Evolutionary conservation across 2,113 vertebrate species (phyloP).

Genomic region (Irena cyanogastra): DNA sequence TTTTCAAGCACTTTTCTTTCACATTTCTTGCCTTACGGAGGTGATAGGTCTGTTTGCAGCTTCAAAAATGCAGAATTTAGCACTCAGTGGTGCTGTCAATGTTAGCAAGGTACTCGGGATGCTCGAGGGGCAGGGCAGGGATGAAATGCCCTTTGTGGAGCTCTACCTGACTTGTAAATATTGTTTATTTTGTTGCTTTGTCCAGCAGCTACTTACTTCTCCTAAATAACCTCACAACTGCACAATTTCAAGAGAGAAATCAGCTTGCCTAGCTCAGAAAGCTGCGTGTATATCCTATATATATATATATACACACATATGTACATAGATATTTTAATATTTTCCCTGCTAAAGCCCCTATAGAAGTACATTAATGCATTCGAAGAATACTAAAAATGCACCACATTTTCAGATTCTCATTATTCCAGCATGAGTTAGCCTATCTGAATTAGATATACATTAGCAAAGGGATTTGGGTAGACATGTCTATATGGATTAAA

Average conservation of each 20-base stretch:
- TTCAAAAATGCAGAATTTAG: background rate
- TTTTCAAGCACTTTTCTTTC: background rate
- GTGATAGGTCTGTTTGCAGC: background rate
- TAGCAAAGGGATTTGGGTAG: slow-evolving; percentile 58
- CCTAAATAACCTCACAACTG: background rate
- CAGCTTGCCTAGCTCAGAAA: background rate
- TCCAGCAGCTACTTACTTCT: background rate
- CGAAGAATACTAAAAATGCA: slow-evolving; percentile 43
- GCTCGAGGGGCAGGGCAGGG: background rate
- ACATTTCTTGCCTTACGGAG: background rate
- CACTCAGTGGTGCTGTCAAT: background rate
- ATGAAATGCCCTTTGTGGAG: background rate
- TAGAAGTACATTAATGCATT: background rate
- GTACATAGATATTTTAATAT: background rate
- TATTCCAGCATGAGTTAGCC: slow-evolving; percentile 47
- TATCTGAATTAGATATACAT: slow-evolving; percentile 56
- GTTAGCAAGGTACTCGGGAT: background rate
- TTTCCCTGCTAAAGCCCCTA: background rate
- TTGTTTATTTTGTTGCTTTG: background rate
- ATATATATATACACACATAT: accelerated
- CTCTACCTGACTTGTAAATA: background rate
- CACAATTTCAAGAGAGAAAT: background rate
- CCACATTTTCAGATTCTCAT: slow-evolving; percentile 32
- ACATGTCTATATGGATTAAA: slow-evolving; percentile 62
- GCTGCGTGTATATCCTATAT: background rate